Percentiles rank a stretch among this genome's conserved stretches.
Evolutionary conservation across 1,140 invertebrate genomes (phyloP).

Genomic region (Cyclina sinensis): DNA sequence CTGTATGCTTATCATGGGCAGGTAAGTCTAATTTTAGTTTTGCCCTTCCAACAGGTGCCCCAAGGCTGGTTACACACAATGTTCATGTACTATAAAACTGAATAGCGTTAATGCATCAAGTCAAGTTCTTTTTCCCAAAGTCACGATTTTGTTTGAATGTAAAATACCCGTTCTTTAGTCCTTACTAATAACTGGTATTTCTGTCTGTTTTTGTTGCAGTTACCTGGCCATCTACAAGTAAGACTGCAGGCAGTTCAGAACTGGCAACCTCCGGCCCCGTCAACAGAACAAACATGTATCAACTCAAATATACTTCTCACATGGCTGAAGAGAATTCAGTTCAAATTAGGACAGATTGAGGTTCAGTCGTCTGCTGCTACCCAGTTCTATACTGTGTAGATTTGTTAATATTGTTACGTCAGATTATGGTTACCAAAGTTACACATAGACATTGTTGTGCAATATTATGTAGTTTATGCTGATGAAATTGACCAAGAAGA

Average conservation of each 20-base stretch:
- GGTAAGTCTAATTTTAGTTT: constrained; percentile 88
- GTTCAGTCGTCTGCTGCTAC: constrained; percentile 97
- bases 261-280: constrained; percentile 88
- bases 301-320: constrained; percentile 89
- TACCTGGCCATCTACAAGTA: constrained; percentile 96
- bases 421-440: no score
- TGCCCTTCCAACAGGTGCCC: no score
- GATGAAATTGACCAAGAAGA: no score
- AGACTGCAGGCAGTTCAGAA: constrained; percentile 96
- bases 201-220: constrained; percentile 89
- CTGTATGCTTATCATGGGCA: constrained; percentile 95
- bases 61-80: no score
- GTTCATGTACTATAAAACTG: no score
- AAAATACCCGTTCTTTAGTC: no score
- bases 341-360: constrained; percentile 99
- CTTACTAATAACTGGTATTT: no score
- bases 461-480: no score
- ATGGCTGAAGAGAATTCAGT: constrained; percentile 97
- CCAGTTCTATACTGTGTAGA: constrained; percentile 93
- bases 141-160: no score
- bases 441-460: no score
- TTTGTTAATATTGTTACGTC: neutral
- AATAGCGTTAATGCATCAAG: no score
- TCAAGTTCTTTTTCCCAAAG: no score
- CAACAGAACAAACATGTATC: constrained; percentile 82